phyloP scores from a whole-genome alignment of 2,888 invertebrate genomes.

The Villa cingulata region DNA sequence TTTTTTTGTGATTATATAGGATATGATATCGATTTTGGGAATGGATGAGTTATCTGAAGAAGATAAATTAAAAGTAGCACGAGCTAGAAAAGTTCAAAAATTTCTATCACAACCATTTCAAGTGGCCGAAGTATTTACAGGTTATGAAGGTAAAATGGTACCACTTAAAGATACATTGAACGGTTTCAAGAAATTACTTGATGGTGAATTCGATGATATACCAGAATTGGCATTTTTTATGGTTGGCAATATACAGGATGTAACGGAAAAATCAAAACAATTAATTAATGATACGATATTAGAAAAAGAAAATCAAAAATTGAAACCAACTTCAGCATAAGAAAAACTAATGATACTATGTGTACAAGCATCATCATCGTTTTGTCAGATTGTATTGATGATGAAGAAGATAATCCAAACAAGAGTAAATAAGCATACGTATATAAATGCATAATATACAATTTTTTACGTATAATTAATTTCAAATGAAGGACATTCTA shows the following conservation, averaged over 20 bases:
- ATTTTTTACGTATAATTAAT: too few species aligned
- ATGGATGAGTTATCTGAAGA: constrained; percentile 92
- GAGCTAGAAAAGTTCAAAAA: constrained; percentile 87
- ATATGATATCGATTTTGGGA: constrained; percentile 91
- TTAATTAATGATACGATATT: constrained; percentile 21
- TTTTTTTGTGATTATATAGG: constrained; percentile 31
- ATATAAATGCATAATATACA: too few species aligned
- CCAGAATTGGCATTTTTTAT: constrained; percentile 95
- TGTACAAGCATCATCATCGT: too few species aligned
- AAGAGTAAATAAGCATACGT: too few species aligned
- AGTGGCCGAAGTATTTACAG: constrained; percentile 90
- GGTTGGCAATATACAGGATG: constrained; percentile 89
- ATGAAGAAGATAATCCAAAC: too few species aligned
- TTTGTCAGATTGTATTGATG: too few species aligned
- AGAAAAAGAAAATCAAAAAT: too few species aligned
- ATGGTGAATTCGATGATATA: constrained; percentile 76
- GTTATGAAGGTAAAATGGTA: constrained; percentile 80
- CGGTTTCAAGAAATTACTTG: constrained; percentile 73
- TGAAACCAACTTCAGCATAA: too few species aligned
- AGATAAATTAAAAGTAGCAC: constrained; percentile 84
- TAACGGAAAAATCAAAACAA: constrained; percentile 63
- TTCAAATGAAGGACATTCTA: too few species aligned
- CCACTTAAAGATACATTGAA: constrained; percentile 75
- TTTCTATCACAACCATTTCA: constrained; percentile 90
- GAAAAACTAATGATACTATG: too few species aligned